A percentile compares a stretch with the other conserved stretches of the same genome.
Conservation (phyloP, 2,888 invertebrate species). For the Dynastes hyllus region DNA sequence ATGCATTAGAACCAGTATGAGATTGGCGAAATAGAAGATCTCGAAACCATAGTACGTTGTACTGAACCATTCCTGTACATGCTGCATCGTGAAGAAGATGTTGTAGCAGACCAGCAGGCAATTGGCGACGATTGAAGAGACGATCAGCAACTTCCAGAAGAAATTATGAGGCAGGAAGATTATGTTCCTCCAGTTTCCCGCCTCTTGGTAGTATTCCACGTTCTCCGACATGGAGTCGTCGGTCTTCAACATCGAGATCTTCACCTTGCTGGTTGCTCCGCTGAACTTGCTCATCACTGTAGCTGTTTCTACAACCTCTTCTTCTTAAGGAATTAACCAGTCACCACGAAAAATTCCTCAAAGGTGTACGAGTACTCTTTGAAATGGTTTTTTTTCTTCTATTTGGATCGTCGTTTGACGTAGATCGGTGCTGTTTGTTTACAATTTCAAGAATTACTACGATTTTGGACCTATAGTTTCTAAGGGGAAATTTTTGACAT, state of each 20-base stretch:
- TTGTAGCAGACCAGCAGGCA: conserved; percentile 43
- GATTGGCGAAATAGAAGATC: conserved; percentile 46
- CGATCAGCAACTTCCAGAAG: conserved; percentile 43
- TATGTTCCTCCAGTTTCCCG: conserved; percentile 52
- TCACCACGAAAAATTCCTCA: too few relatives aligned
- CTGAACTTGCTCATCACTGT: conserved; percentile 24
- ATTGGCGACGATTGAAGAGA: conserved; percentile 40
- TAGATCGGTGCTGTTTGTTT: conserved; percentile 28
- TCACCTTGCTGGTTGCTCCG: conserved; percentile 8
- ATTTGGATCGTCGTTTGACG: not conserved
- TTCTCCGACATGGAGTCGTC: conserved; percentile 27
- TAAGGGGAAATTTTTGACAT: conserved; percentile 6
- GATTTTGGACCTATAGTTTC: not conserved
- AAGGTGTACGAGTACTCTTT: not conserved
- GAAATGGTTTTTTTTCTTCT: not conserved
- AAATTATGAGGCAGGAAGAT: conserved; percentile 51
- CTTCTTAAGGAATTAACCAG: too few relatives aligned
- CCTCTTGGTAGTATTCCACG: conserved; percentile 38
- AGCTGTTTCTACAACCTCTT: not conserved
- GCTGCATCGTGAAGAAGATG: conserved; percentile 13
- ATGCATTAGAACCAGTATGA: conserved; percentile 45
- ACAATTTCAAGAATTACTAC: not conserved
- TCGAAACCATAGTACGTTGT: conserved; percentile 49
- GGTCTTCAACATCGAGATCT: conserved; percentile 31
- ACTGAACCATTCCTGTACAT: not conserved